Evolutionary conservation across 2,797 vertebrate species (phyloP).

Genomic region (Spondyliosoma cantharus): DNA sequence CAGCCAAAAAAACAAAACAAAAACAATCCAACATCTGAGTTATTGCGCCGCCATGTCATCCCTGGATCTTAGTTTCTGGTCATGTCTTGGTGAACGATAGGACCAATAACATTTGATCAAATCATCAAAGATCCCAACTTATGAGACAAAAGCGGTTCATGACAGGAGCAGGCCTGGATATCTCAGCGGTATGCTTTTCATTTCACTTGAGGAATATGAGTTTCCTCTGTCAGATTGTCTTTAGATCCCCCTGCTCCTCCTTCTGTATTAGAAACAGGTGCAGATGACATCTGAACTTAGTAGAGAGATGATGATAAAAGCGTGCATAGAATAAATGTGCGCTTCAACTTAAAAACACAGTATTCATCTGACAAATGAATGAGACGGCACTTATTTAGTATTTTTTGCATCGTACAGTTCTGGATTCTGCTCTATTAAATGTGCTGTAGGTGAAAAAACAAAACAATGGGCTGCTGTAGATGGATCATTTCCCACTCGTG

Average conservation of each 20-base stretch:
- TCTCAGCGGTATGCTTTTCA: conserved; percentile 34
- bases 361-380: not conserved
- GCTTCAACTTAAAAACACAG: too few species aligned
- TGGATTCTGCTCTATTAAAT: not conserved
- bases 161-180: conserved; percentile 17
- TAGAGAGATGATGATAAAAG: not conserved
- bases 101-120: not conserved
- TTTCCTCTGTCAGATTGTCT: conserved; percentile 45
- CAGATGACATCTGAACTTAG: not conserved
- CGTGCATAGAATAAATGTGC: not conserved
- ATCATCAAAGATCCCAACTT: not conserved
- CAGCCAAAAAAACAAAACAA: conserved; percentile 1
- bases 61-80: not conserved
- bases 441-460: not conserved
- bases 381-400: not conserved
- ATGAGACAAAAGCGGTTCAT: conserved; percentile 9
- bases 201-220: conserved; percentile 27
- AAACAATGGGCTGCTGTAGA: not conserved
- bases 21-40: not conserved
- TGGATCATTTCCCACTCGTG: not conserved
- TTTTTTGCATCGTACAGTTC: not conserved
- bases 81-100: not conserved
- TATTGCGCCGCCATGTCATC: not conserved
- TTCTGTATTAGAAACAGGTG: conserved; percentile 51
- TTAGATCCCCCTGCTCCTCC: conserved; percentile 2